Evolutionary conservation across 2,797 vertebrate genomes (phyloP).

Genomic region (Ibycter americanus): DNA sequence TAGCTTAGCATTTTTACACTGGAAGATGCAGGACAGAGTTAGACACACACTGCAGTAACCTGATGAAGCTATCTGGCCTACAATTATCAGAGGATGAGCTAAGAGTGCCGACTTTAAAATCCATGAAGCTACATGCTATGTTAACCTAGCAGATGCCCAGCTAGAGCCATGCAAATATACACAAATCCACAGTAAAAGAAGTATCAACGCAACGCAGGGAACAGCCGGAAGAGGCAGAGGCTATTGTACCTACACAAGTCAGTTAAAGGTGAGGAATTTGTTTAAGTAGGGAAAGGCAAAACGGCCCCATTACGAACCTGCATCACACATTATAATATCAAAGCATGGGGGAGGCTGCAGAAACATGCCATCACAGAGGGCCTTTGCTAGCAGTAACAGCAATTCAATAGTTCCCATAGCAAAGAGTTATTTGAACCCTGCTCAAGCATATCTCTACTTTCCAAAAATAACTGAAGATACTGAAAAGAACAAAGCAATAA

Average conservation of each 20-base stretch:
- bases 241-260: not conserved
- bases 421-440: not conserved
- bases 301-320: not conserved
- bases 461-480: not conserved
- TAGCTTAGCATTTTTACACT: not conserved
- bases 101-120: not conserved
- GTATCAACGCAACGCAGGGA: not conserved
- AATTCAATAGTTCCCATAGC: not conserved
- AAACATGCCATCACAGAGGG: not conserved
- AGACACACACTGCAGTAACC: not conserved
- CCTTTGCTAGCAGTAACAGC: not conserved
- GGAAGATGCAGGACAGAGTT: not conserved
- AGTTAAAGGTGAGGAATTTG: not conserved
- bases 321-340: rapidly evolving
- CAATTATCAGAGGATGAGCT: not conserved
- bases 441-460: not conserved
- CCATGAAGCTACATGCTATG: not conserved
- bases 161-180: not conserved
- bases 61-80: not conserved
- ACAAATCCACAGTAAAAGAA: not conserved
- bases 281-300: not conserved
- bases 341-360: not conserved
- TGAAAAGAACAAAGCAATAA: not conserved
- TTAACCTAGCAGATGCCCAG: not conserved
- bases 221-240: not conserved